Percentiles rank a stretch among this genome's conserved stretches.
Evolutionary conservation across 2,888 invertebrate species (phyloP).

Genomic region (Ariolimax columbianus): DNA sequence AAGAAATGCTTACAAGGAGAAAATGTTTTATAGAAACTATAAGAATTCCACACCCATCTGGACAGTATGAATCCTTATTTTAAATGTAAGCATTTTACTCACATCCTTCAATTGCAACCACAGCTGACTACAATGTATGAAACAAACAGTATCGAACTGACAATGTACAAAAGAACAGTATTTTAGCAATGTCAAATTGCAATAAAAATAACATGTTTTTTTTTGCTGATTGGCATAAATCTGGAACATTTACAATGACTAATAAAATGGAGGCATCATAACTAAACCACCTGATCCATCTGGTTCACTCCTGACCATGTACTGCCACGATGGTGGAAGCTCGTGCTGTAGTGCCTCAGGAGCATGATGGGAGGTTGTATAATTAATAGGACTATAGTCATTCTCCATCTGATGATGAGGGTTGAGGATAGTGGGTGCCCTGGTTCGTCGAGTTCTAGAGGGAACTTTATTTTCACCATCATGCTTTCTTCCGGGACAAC

Average conservation of each 20-base stretch:
- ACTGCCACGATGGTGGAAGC: slow-evolving; percentile 39
- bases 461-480: slow-evolving; percentile 17
- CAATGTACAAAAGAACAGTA: background rate
- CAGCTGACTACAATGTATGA: background rate
- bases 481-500: slow-evolving; percentile 43
- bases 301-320: slow-evolving; percentile 32
- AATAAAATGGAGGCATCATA: slow-evolving; percentile 38
- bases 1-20: background rate
- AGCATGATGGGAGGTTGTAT: slow-evolving; percentile 34
- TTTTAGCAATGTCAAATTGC: no score
- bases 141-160: no score
- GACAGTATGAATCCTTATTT: background rate
- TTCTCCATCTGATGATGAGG: slow-evolving; percentile 9
- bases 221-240: background rate
- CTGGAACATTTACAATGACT: background rate
- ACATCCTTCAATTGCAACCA: background rate
- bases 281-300: slow-evolving; percentile 19
- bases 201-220: no score
- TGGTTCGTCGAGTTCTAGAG: background rate
- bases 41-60: background rate
- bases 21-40: background rate
- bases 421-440: slow-evolving; percentile 8
- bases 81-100: background rate
- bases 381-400: slow-evolving; percentile 35
- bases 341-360: slow-evolving; percentile 29